Conservation (phyloP, 1,140 invertebrate species). For the Drosophila burlai region DNA sequence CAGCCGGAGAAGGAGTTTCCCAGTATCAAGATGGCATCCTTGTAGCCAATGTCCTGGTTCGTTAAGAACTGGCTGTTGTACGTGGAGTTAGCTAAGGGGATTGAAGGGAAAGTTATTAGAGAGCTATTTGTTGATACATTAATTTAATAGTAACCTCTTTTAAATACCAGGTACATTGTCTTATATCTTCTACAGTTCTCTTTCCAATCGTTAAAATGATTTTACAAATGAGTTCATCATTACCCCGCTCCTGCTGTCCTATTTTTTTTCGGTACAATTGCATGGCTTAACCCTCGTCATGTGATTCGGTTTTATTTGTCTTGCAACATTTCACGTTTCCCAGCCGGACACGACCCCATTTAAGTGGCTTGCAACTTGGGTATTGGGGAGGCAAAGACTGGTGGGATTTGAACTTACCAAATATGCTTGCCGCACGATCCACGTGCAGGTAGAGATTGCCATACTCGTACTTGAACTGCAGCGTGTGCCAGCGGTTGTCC, state of each 20-base stretch:
- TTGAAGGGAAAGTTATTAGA: background rate
- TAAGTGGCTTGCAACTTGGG: slow-evolving; percentile 5
- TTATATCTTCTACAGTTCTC: background rate
- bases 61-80: slow-evolving; percentile 91
- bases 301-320: slow-evolving; percentile 30
- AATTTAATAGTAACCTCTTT: background rate
- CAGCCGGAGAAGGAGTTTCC: slow-evolving; percentile 93
- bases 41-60: slow-evolving; percentile 88
- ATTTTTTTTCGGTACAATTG: slow-evolving; percentile 18
- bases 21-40: slow-evolving; percentile 89
- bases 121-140: background rate
- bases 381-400: background rate
- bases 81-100: slow-evolving; percentile 89
- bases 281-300: slow-evolving; percentile 18
- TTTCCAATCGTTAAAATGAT: slow-evolving; percentile 17
- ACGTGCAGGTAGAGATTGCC: slow-evolving; percentile 88
- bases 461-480: slow-evolving; percentile 86
- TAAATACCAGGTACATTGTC: background rate
- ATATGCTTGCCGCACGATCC: slow-evolving; percentile 78
- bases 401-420: slow-evolving; percentile 65
- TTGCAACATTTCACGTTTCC: slow-evolving; percentile 32
- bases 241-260: background rate
- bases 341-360: slow-evolving; percentile 11
- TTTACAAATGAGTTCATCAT: slow-evolving; percentile 31
- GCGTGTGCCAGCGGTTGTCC: slow-evolving; percentile 92